A percentile compares a stretch with the other conserved stretches of the same genome.
phyloP scores from a whole-genome alignment of 2,113 vertebrate genomes.

The Lutjanus erythropterus region DNA sequence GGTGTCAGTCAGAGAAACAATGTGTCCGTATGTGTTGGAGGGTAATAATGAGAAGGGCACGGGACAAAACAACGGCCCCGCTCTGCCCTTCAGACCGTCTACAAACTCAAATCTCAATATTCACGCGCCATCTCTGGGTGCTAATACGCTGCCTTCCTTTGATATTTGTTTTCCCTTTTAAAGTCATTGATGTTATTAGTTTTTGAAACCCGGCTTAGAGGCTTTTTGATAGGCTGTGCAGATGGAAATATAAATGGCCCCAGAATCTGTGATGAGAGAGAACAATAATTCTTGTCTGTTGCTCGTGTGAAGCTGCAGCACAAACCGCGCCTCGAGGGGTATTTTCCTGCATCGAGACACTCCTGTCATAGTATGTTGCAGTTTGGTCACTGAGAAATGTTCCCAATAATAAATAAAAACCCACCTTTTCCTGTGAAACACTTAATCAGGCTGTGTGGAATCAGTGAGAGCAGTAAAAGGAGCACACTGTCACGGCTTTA shows the following conservation, averaged over 20 bases:
- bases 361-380: slow-evolving; percentile 40
- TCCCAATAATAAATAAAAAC: slow-evolving; percentile 55
- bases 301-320: slow-evolving; percentile 48
- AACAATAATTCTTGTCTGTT: slow-evolving; percentile 68
- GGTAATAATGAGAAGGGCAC: slow-evolving; percentile 54
- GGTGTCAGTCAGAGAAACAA: slow-evolving; percentile 52
- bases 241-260: slow-evolving; percentile 74
- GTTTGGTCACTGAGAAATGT: slow-evolving; percentile 39
- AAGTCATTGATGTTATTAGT: slow-evolving; percentile 83
- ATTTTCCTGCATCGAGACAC: slow-evolving; percentile 36
- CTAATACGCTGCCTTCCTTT: slow-evolving; percentile 73
- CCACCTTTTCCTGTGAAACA: slow-evolving; percentile 60
- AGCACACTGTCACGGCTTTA: slow-evolving; percentile 78
- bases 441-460: slow-evolving; percentile 71
- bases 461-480: slow-evolving; percentile 71
- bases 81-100: slow-evolving; percentile 63
- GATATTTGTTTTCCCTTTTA: slow-evolving; percentile 81
- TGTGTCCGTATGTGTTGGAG: slow-evolving; percentile 28
- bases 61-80: slow-evolving; percentile 51
- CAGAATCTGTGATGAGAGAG: slow-evolving; percentile 66
- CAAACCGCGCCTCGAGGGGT: slow-evolving; percentile 35
- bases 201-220: slow-evolving; percentile 75
- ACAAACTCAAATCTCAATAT: slow-evolving; percentile 73
- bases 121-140: slow-evolving; percentile 49
- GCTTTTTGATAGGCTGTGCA: slow-evolving; percentile 72